Conservation (phyloP, 2,888 invertebrate species). For the Acrobasis consociella region DNA sequence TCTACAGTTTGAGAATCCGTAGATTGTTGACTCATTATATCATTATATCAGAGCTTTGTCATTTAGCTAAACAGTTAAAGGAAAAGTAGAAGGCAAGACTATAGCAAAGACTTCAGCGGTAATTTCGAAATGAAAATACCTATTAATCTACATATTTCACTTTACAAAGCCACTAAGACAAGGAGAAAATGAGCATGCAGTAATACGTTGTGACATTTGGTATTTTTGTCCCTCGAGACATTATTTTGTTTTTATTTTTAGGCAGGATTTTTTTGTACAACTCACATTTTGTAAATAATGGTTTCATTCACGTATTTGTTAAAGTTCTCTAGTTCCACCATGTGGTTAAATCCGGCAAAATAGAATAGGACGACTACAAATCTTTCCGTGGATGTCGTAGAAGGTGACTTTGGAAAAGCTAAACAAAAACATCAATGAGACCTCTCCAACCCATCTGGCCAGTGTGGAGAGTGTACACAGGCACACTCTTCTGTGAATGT, state of each 20-base stretch:
- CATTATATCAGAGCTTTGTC: slow-evolving; percentile 8
- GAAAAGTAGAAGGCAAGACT: not conserved
- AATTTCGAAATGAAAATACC: not conserved
- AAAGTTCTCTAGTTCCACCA: not conserved
- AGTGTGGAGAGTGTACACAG: too few species aligned
- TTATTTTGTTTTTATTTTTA: slow-evolving; percentile 3
- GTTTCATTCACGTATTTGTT: not conserved
- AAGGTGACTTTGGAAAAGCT: too few species aligned
- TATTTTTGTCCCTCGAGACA: not conserved
- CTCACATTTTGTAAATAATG: not conserved
- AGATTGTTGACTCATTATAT: too few species aligned
- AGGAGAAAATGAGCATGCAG: not conserved
- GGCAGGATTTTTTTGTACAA: not conserved
- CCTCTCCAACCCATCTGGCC: too few species aligned
- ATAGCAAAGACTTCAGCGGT: not conserved
- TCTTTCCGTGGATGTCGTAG: too few species aligned
- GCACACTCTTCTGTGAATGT: too few species aligned
- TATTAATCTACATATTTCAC: not conserved
- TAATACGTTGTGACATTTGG: slow-evolving; percentile 3
- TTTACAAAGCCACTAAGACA: not conserved
- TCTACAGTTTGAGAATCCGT: too few species aligned
- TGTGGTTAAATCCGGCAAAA: too few species aligned
- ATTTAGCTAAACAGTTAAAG: slow-evolving; percentile 11
- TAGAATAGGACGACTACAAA: too few species aligned
- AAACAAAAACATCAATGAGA: too few species aligned